Percentiles rank a stretch among this genome's conserved stretches.
These are phyloP conservation scores for Lycia hirtaria DNA, from an alignment of 2,888 invertebrate species.

Conservation along the genomic window DNA sequence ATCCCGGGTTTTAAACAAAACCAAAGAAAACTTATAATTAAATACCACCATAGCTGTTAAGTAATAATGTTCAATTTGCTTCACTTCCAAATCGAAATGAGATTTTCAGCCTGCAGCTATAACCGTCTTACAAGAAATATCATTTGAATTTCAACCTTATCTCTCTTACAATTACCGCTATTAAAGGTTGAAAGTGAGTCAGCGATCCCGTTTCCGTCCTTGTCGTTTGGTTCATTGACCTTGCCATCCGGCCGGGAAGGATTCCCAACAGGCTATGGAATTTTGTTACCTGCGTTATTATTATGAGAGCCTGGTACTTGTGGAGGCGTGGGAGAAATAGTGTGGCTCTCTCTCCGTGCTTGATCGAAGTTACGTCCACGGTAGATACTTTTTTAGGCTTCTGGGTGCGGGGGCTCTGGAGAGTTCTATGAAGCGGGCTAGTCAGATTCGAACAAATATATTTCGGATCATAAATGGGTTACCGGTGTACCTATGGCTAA, in stretches of 20 bases:
- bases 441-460: too few relatives aligned
- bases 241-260: conserved; percentile 62
- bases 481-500: too few relatives aligned
- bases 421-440: too few relatives aligned
- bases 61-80: conserved; percentile 42
- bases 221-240: conserved; percentile 71
- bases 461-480: too few relatives aligned
- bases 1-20: conserved; percentile 72
- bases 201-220: conserved; percentile 72
- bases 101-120: conserved; percentile 55
- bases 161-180: conserved; percentile 1
- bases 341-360: conserved; percentile 44
- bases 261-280: conserved; percentile 63
- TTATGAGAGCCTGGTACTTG: conserved; percentile 62
- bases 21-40: conserved; percentile 46
- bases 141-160: conserved; percentile 41
- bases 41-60: conserved; percentile 39
- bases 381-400: too few relatives aligned
- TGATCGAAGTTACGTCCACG: too few relatives aligned
- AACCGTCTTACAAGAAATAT: conserved; percentile 49
- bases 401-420: too few relatives aligned
- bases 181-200: conserved; percentile 50
- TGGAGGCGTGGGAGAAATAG: conserved; percentile 70
- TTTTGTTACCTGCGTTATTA: conserved; percentile 58
- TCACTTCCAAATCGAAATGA: conserved; percentile 37